Base-by-base conservation (phyloP, 2,888 invertebrate genomes). In the Artemia sinica region DNA sequence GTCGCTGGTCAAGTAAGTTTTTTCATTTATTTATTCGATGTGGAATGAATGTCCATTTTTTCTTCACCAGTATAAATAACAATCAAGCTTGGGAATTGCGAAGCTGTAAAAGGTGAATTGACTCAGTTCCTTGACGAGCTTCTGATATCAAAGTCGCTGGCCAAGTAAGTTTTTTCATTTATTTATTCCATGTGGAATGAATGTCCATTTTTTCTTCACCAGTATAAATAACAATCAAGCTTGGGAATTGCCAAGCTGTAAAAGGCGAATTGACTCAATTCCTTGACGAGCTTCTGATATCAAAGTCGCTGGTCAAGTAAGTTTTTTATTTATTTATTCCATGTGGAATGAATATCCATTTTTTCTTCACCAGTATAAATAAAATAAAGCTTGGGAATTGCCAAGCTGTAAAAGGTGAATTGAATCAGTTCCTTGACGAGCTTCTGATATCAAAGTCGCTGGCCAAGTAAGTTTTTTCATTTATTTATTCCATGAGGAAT, bases 71-170 rank as follows among this genome's bases (percentile, higher is more conserved):
- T 28, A 28, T 28, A 86, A 68, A 96, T 98, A 92, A 95, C 94
- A 73, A 87, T 95, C 73, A 93, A 95, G 75, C 80, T 98, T 52
- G 91, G 93, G 69, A 99, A 99, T 77, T 84, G 97, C 71, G 97
- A 97, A 80, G 87, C 90, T 68, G 87, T 97, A 13, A 85, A 93
- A 75, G 91, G 90, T 0, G 95, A 96, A 72, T 81, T 99, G n/a
- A 93, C 93, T 74, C 93, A 96, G 75, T 97, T 97, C 77, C 94
- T 99, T 70, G 97, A 98, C 79, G 97, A 98, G 75, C 93, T 99
- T 86, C 90, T 93, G 41, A 91, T 99, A 0, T 90, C 97, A 0
- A 94, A 97, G 79, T 83, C 86, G 66, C 85, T 98, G 75, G 97
- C 98, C 73, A 86, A 85, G 89, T 89, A 80, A 58, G 58, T 28